Evolutionary conservation across 2,888 invertebrate species (phyloP).

Genomic region (Elysia crispata): DNA sequence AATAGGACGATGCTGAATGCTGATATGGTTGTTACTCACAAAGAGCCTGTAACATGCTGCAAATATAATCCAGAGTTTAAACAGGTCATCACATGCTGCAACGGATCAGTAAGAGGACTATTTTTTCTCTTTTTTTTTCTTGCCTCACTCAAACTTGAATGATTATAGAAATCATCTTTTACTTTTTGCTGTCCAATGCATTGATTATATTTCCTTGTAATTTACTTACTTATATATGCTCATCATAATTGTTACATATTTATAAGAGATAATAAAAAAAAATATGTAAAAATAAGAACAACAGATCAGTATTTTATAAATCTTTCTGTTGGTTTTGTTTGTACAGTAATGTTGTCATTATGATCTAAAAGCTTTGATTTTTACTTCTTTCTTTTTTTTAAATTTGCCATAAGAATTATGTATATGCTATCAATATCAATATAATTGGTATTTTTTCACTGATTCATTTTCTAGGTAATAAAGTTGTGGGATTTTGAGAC

Average conservation of each 20-base stretch:
- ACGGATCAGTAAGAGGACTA: slow-evolving; percentile 74
- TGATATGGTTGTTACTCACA: slow-evolving; percentile 76
- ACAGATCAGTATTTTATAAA: no score
- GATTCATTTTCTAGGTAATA: slow-evolving; percentile 65
- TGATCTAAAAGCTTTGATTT: not conserved
- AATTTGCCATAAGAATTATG: not conserved
- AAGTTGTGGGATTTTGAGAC: slow-evolving; percentile 78
- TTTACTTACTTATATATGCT: no score
- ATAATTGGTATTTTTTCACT: no score
- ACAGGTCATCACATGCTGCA: slow-evolving; percentile 76
- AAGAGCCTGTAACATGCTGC: slow-evolving; percentile 75
- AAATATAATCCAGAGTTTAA: slow-evolving; percentile 76
- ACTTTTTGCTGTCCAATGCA: no score
- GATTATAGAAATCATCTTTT: no score
- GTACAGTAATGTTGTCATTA: no score
- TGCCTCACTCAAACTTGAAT: no score
- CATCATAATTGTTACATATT: not conserved
- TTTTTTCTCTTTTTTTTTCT: not conserved
- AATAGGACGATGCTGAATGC: slow-evolving; percentile 72
- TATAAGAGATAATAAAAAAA: not conserved
- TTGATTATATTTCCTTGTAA: not conserved
- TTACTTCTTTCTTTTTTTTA: not conserved
- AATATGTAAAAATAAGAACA: no score
- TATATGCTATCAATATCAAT: not conserved
- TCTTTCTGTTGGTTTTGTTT: no score